Evolutionary conservation across 92 coral and sea anemone genomes (phyloP).

Genomic region (Phenganax marumi): DNA sequence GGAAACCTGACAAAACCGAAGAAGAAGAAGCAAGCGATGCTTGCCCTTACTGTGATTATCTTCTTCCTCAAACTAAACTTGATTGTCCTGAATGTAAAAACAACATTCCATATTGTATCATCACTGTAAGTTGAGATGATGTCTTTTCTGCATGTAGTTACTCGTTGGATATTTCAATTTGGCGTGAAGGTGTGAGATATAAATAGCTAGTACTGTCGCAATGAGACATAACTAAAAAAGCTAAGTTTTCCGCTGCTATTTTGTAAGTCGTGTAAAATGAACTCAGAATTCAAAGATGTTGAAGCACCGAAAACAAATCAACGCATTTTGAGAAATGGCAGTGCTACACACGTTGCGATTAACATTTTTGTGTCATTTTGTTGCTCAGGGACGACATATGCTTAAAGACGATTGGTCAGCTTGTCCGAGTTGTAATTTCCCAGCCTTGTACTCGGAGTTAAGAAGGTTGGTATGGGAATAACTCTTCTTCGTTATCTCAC

Average conservation of each 20-base stretch:
- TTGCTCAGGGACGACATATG: slow-evolving; percentile 90
- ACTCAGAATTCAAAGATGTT: too few relatives aligned
- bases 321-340: too few relatives aligned
- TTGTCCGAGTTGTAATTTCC: slow-evolving; percentile 90
- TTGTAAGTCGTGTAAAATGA: too few relatives aligned
- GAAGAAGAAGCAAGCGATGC: slow-evolving; percentile 88
- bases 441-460: slow-evolving; percentile 89
- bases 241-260: too few relatives aligned
- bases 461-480: slow-evolving; percentile 59
- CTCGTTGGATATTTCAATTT: too few relatives aligned
- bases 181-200: too few relatives aligned
- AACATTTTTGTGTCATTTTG: background rate
- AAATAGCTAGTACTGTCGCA: too few relatives aligned
- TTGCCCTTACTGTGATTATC: slow-evolving; percentile 88
- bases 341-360: too few relatives aligned
- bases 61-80: slow-evolving; percentile 87
- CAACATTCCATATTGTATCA: slow-evolving; percentile 89
- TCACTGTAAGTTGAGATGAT: slow-evolving; percentile 65
- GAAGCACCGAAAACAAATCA: too few relatives aligned
- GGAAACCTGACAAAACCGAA: slow-evolving; percentile 95
- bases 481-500: background rate
- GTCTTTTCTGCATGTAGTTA: slow-evolving; percentile 8
- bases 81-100: slow-evolving; percentile 99
- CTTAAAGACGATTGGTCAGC: slow-evolving; percentile 90
- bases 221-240: too few relatives aligned